A percentile compares a stretch with the other conserved stretches of the same genome.
These are phyloP conservation scores for Callipepla californica DNA, from an alignment of 2,113 vertebrate genomes.

Conservation along the genomic window DNA sequence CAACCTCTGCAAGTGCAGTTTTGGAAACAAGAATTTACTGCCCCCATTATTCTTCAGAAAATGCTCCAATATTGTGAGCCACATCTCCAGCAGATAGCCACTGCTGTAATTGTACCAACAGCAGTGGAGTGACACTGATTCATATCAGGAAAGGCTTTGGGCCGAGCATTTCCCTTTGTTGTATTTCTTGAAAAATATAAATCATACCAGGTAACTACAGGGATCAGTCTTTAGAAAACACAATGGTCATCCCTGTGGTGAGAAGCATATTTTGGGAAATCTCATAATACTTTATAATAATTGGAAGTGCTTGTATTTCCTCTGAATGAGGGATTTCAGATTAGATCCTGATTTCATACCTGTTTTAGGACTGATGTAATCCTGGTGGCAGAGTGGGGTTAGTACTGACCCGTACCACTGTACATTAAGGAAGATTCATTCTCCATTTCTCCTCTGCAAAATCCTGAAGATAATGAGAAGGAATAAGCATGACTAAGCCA, in stretches of 20 bases:
- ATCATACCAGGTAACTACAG: constrained; percentile 35
- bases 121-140: background rate
- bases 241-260: constrained; percentile 55
- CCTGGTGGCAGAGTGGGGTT: background rate
- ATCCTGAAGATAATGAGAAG: constrained; percentile 52
- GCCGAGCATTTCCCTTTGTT: constrained; percentile 4
- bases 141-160: fast-evolving
- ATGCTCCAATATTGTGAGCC: background rate
- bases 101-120: background rate
- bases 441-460: constrained; percentile 37
- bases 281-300: constrained; percentile 61
- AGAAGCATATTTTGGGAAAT: constrained; percentile 68
- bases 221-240: constrained; percentile 37
- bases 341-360: constrained; percentile 55
- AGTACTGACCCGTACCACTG: fast-evolving
- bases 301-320: constrained; percentile 69
- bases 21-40: background rate
- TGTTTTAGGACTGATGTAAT: constrained; percentile 45
- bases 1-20: background rate
- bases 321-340: constrained; percentile 50
- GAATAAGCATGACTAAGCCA: constrained; percentile 64
- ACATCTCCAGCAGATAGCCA: background rate
- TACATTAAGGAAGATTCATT: background rate
- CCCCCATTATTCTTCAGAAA: constrained; percentile 9
- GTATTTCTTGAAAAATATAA: constrained; percentile 54